phyloP scores from a whole-genome alignment of 2,797 vertebrate species.

The Rallus crepitans region DNA sequence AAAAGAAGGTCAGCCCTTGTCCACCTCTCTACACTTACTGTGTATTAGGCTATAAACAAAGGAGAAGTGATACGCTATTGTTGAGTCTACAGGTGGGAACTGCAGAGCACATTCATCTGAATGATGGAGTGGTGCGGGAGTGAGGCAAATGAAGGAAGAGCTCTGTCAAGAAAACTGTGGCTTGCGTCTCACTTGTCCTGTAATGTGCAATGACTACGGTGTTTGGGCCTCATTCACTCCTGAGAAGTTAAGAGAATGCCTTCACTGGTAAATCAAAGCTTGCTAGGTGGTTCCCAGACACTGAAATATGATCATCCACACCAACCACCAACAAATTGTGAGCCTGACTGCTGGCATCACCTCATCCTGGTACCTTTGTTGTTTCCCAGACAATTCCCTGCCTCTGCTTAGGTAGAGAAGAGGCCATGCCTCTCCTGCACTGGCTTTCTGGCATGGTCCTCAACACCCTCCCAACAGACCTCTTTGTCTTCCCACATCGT shows the following conservation, averaged over 20 bases:
- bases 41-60: background rate
- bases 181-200: background rate
- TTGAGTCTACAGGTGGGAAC: background rate
- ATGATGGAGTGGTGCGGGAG: background rate
- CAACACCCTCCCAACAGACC: background rate
- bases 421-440: background rate
- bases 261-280: background rate
- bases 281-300: background rate
- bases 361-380: background rate
- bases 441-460: background rate
- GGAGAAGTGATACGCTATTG: background rate
- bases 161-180: background rate
- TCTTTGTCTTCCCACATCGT: background rate
- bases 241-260: background rate
- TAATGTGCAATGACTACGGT: fast-evolving
- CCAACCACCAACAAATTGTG: background rate
- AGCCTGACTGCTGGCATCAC: background rate
- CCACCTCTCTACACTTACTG: background rate
- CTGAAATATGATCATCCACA: background rate
- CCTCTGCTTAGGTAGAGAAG: background rate
- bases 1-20: background rate
- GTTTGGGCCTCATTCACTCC: background rate
- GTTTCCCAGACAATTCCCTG: background rate
- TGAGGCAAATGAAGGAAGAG: background rate
- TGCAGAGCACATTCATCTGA: background rate